Evolutionary conservation across 2,888 invertebrate genomes (phyloP).

Genomic region (Apeira syringaria): DNA sequence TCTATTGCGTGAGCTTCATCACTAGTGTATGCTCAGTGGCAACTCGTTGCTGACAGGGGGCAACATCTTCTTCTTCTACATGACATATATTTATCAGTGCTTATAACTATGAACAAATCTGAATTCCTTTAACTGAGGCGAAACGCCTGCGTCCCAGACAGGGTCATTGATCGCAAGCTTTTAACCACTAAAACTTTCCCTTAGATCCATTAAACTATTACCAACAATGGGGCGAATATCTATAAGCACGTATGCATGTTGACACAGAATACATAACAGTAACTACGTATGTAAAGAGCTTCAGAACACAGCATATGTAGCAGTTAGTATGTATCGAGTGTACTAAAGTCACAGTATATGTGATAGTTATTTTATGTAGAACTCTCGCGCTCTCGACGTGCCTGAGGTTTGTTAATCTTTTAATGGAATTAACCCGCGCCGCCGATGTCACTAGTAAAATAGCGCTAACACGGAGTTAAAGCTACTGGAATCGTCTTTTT

Average conservation of each 20-base stretch:
- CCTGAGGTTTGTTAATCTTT: constrained; percentile 74
- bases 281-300: not conserved
- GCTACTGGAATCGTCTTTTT: constrained; percentile 6
- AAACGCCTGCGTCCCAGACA: too few species aligned
- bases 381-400: constrained; percentile 45
- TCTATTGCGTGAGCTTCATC: too few species aligned
- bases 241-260: constrained; percentile 20
- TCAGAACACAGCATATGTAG: not conserved
- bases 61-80: too few species aligned
- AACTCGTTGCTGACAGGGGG: too few species aligned
- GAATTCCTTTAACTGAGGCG: too few species aligned
- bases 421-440: constrained; percentile 73
- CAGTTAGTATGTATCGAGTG: not conserved
- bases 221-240: constrained; percentile 9
- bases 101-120: too few species aligned
- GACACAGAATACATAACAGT: not conserved
- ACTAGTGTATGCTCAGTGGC: too few species aligned
- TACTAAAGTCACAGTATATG: not conserved
- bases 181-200: constrained; percentile 5
- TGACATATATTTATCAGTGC: too few species aligned
- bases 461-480: constrained; percentile 40
- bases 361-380: not conserved
- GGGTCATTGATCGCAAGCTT: not conserved
- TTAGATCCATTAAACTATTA: constrained; percentile 21
- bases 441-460: constrained; percentile 66